Evolutionary conservation across 2,113 vertebrate species (phyloP).

Genomic region (Egretta garzetta): DNA sequence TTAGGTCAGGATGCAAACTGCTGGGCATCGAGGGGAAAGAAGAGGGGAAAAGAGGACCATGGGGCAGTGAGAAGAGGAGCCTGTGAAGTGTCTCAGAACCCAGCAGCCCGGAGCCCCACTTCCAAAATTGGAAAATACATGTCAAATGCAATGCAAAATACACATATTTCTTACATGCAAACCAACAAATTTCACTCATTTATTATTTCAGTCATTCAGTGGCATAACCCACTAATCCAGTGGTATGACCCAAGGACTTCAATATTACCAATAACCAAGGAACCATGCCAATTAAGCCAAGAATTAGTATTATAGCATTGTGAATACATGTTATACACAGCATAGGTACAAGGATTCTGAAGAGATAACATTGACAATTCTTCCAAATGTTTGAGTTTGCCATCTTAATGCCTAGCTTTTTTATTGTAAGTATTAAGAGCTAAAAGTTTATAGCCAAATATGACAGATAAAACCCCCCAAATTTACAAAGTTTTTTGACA

Average conservation of each 20-base stretch:
- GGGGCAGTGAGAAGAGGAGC: background rate
- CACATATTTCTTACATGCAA: background rate
- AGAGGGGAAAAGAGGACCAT: no score
- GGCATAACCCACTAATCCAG: background rate
- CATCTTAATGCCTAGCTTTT: background rate
- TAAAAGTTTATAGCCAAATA: background rate
- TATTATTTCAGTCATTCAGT: background rate
- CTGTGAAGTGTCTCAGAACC: accelerated
- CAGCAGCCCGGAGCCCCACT: background rate
- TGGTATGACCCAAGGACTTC: background rate
- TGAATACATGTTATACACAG: background rate
- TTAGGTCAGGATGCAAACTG: background rate
- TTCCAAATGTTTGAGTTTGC: background rate
- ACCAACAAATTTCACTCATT: background rate
- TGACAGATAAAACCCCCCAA: background rate
- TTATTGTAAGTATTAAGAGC: background rate
- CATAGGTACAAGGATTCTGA: background rate
- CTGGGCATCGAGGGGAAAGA: accelerated
- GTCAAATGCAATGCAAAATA: background rate
- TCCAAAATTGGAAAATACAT: background rate
- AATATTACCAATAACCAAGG: background rate
- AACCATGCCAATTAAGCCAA: background rate
- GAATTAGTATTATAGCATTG: background rate
- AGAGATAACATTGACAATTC: accelerated
- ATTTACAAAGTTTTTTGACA: background rate